Conservation (phyloP, 1,140 invertebrate genomes). For the Zaprionus kolodkinae region DNA sequence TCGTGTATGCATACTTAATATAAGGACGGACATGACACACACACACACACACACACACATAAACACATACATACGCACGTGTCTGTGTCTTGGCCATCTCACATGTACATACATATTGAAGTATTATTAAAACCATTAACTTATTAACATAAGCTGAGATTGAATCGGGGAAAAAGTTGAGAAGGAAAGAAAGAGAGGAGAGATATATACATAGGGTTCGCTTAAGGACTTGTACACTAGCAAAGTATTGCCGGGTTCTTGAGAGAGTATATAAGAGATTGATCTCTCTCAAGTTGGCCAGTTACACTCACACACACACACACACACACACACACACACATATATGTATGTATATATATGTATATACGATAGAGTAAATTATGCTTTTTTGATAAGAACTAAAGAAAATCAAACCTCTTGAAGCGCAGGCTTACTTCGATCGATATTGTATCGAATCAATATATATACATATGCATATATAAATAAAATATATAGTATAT, state of each 20-base stretch:
- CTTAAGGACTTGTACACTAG: slow-evolving; percentile 26
- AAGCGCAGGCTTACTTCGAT: slow-evolving; percentile 12
- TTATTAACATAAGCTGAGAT: slow-evolving; percentile 28
- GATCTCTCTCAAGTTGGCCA: slow-evolving; percentile 26
- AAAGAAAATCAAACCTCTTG: slow-evolving; percentile 12
- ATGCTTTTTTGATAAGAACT: slow-evolving; percentile 41
- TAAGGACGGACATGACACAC: slow-evolving; percentile 9
- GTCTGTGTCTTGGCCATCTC: slow-evolving; percentile 58
- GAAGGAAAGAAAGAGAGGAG: neutral
- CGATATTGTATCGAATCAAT: slow-evolving; percentile 13
- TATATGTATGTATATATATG: slow-evolving; percentile 52
- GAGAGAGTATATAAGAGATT: neutral
- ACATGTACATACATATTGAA: slow-evolving; percentile 68
- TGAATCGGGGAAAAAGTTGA: slow-evolving; percentile 19
- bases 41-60: slow-evolving; percentile 10
- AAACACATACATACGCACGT: slow-evolving; percentile 19
- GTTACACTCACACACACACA: slow-evolving; percentile 23
- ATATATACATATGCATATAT: slow-evolving; percentile 19
- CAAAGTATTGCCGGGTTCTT: slow-evolving; percentile 40
- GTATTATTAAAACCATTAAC: slow-evolving; percentile 70
- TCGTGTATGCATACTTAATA: neutral
- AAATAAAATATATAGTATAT: slow-evolving; percentile 13
- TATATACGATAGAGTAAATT: slow-evolving; percentile 46
- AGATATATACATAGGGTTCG: neutral
- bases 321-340: slow-evolving; percentile 16